Evolutionary conservation across 2,888 invertebrate species (phyloP), one percentile per base, ranked within the genome.

Genomic region (Lithophane socia): DNA sequence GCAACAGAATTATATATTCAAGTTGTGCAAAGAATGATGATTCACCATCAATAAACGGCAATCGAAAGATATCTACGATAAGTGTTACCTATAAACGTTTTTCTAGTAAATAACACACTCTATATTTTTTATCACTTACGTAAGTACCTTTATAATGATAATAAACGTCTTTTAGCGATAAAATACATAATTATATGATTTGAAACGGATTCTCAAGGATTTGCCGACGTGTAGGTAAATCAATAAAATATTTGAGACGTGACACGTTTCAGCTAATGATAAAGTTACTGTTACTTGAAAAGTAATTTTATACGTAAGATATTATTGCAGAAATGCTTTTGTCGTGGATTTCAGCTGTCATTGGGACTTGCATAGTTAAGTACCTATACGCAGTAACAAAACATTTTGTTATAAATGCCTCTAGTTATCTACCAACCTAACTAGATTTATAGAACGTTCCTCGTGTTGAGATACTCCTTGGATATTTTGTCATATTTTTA

Each of bases 141-240:
- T 86, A 86, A 81, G 78, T 74, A 73, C 54, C 21, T 75, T 67
- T 69, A 78, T 58, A 77, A 69, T 75, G 89, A 88, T 88, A 85
- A 88, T 77, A 76, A 77, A 81, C 56, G 81, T 73, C 61, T 78
- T 84, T 82, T 69, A 63, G 52, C 73, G 88, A 88, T 88, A 89
- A 88, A 65, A 68, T 72, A 82, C 52, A 75, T 86, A 89, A 88
- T 83, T 85, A 88, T 60, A 86, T 69, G 87, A 89, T 86, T 89
- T 79, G 75, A 72, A 83, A 85, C 80, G 77, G 71, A 84, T 80
- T 76, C 70, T 79, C 87, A 86, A 88, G 88, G 89, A 71, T 87
- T 87, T 88, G 76, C 37, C 76, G 76, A 83, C 79, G 79, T 86
- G 71, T 72, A 75, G 37, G 29, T 58, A 44, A 69, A 74, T 68